A percentile compares a stretch with the other conserved stretches of the same genome.
phyloP scores from a whole-genome alignment of 2,888 invertebrate genomes.

The Candidula unifasciata region DNA sequence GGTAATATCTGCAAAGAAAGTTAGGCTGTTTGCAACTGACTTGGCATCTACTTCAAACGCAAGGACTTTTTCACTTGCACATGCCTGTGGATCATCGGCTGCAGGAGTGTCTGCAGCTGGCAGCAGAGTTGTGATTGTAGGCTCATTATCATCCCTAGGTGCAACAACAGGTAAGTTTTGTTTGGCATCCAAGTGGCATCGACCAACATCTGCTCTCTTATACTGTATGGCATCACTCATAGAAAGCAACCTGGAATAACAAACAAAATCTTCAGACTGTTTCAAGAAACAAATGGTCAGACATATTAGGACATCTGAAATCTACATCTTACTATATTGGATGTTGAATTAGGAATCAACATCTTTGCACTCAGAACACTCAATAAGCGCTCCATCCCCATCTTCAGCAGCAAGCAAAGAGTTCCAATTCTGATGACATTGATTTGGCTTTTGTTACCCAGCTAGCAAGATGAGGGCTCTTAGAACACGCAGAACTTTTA shows the following conservation, averaged over 20 bases:
- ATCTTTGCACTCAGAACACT: no score
- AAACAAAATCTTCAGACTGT: neutral
- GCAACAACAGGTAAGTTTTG: conserved; percentile 5
- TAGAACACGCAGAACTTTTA: no score
- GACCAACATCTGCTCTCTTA: conserved; percentile 79
- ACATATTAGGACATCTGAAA: no score
- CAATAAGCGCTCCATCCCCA: no score
- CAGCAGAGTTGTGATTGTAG: neutral
- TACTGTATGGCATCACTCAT: conserved; percentile 83
- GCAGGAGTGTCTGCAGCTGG: conserved; percentile 5
- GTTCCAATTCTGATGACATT: no score
- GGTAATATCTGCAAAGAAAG: conserved; percentile 85
- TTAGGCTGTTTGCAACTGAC: conserved; percentile 89
- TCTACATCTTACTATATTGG: no score
- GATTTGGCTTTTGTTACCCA: no score
- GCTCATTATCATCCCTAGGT: conserved; percentile 7
- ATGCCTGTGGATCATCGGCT: conserved; percentile 34
- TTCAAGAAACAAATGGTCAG: neutral
- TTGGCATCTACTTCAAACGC: conserved; percentile 83
- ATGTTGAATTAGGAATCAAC: no score
- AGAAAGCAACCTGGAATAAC: conserved; percentile 49
- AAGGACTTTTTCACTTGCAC: conserved; percentile 21
- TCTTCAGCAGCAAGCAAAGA: no score
- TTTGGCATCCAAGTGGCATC: conserved; percentile 78
- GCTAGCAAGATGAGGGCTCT: no score